Evolutionary conservation across 2,113 vertebrate genomes (phyloP), one percentile per base, ranked within the genome.

Genomic region (Geococcyx californianus): DNA sequence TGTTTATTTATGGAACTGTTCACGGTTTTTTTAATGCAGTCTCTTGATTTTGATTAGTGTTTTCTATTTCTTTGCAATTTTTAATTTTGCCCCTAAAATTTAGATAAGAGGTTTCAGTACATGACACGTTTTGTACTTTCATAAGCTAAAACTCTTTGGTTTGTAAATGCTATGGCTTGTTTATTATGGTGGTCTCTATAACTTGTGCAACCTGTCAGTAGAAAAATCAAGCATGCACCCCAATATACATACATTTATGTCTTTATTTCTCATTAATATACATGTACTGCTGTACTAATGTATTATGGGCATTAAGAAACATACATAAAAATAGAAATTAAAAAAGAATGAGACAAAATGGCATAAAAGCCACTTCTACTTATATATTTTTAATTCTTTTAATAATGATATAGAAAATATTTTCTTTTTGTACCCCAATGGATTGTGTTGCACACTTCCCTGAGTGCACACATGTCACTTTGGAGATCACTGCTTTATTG

Each of bases 1-100:
- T 73, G 49, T 68, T 95, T 95, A 89, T 89, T 89, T 94, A 80
- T 83, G 45, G 38, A 91, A 83, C 36, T 25, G 33, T 77, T 93
- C 55, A 70, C 17, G 88, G 31, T 69, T 90, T 95, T n/a, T 95
- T 68, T 79, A 86, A 95, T 7, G 2, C 5, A 45, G 33, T 86
- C 6, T 74, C 54, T 64, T 79, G 66, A 84, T 75, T 95, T 79
- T 86, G 55, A 59, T 62, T 76, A 67, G 26, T n/a, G 16, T 15
- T 78, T 36, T 60, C 25, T 49, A 38, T 86, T 59, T 88, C 73
- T 47, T 16, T 76, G 24, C 6, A 40, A 63, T 83, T 93, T 70
- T 69, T 29, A 51, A 24, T 69, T 66, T 83, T 90, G 16, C 6
- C 68, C 17, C 44, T 26, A 90, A 90, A 88, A 73, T 72, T 73